phyloP scores from a whole-genome alignment of 2,888 invertebrate species.

The Metalampra italica region DNA sequence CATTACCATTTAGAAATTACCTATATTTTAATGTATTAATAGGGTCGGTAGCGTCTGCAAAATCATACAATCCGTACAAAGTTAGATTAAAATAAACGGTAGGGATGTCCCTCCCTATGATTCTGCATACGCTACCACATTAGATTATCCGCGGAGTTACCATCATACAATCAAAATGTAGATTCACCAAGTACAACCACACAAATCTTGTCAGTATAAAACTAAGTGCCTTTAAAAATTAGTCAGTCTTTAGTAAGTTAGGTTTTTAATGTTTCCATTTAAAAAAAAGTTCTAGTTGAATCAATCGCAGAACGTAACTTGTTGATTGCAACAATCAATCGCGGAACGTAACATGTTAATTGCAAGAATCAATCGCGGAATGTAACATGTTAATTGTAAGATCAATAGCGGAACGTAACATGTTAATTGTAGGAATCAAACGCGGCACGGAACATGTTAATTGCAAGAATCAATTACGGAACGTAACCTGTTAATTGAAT shows the following conservation, averaged over 20 bases:
- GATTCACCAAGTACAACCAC: conserved; percentile 70
- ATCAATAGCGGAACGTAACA: too few species aligned
- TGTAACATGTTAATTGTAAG: too few species aligned
- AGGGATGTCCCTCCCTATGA: too few species aligned
- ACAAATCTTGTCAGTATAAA: conserved; percentile 70
- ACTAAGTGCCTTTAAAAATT: conserved; percentile 75
- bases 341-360: too few species aligned
- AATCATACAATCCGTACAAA: not conserved
- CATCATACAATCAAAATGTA: conserved; percentile 75
- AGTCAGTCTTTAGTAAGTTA: too few species aligned
- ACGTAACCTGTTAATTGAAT: too few species aligned
- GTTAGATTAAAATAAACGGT: too few species aligned
- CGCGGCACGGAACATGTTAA: too few species aligned
- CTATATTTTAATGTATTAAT: conserved; percentile 34
- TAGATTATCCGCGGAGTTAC: conserved; percentile 70
- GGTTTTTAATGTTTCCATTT: conserved; percentile 55
- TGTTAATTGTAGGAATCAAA: too few species aligned
- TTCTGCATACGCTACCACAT: conserved; percentile 46
- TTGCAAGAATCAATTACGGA: too few species aligned
- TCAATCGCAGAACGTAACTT: conserved; percentile 30
- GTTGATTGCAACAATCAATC: conserved; percentile 40
- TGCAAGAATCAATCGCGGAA: too few species aligned
- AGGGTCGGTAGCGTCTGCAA: conserved; percentile 39
- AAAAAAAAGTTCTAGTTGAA: conserved; percentile 36
- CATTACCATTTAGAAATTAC: conserved; percentile 74